Evolutionary conservation across 2,888 invertebrate species (phyloP), one percentile per base, ranked within the genome.

Genomic region (Oligia strigilis): DNA sequence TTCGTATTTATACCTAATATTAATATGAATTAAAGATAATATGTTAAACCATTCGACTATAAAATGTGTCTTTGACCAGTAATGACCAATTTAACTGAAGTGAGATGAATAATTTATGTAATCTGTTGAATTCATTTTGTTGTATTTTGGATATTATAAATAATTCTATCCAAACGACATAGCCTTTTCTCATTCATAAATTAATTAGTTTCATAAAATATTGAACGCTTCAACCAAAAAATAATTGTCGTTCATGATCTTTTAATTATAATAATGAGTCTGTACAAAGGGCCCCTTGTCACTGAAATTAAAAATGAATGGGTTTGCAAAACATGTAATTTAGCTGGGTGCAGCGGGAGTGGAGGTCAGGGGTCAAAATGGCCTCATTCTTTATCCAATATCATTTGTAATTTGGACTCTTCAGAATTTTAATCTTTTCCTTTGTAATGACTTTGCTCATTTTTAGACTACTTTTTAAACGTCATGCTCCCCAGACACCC

Each of bases 251-350:
- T 79, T 82, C 69, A 52, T 74, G 81, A 85, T 88, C 77, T 85
- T 88, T 85, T 85, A 79, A 87, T 87, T 87, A 83, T 55, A 78
- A 70, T 82, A 82, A 88, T 83, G 78, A 84, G 71, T 52, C 52
- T 9, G 78, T 77, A 81, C 81, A 87, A 87, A 88, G 78, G 70
- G 14, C 40, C 13, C 14, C 77, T 78, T 82, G 82, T 82, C 81
- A 81, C 9, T 75, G 55, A 72, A 73, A 78, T 85, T 86, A 78
- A 78, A 84, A 82, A 82, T 77, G 19, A 83, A 82, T 82, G 55
- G 71, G 14, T 82, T 81, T 78, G 60, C 40, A 46, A 79, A 85
- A 84, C 72, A 80, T 81, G 74, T 84, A 81, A 83, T 87, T 88
- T 79, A 73, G 65, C 19, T 55, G n/a, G 4, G 43, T 77, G 65